Evolutionary conservation across 30 jellyfish, hydroid and myxozoan species (phyloP).

Genomic region (Morbakka virulenta): DNA sequence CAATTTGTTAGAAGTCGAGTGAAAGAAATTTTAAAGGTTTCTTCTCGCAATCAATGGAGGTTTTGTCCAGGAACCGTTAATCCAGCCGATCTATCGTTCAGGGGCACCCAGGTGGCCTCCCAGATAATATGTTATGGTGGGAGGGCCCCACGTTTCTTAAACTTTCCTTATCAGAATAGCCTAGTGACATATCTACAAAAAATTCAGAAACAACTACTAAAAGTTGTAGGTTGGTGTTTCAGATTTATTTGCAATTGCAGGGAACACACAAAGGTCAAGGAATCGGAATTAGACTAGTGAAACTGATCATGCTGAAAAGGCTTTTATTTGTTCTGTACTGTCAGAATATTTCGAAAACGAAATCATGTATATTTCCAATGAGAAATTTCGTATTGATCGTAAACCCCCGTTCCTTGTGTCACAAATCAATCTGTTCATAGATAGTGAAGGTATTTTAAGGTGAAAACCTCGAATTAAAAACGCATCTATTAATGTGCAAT

Average conservation of each 20-base stretch:
- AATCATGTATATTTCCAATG: too few species aligned
- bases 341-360: not conserved
- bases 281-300: not conserved
- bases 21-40: not conserved
- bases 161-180: not conserved
- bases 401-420: too few species aligned
- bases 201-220: slow-evolving; percentile 1
- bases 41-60: slow-evolving; percentile 1
- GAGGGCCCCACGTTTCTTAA: slow-evolving; percentile 1
- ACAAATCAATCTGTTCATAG: too few species aligned
- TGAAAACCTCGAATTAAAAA: too few species aligned
- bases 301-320: not conserved
- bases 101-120: not conserved
- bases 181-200: not conserved
- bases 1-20: slow-evolving; percentile 21
- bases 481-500: too few species aligned
- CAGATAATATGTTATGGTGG: slow-evolving; percentile 12
- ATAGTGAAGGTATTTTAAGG: too few species aligned
- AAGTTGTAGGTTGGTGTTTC: not conserved
- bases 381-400: too few species aligned
- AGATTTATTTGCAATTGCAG: not conserved
- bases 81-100: slow-evolving; percentile 7
- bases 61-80: slow-evolving; percentile 1
- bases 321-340: not conserved
- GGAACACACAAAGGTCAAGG: not conserved